These are phyloP conservation scores for Agrochola lychnidis DNA, from an alignment of 2,888 invertebrate species.

Conservation along the genomic window DNA sequence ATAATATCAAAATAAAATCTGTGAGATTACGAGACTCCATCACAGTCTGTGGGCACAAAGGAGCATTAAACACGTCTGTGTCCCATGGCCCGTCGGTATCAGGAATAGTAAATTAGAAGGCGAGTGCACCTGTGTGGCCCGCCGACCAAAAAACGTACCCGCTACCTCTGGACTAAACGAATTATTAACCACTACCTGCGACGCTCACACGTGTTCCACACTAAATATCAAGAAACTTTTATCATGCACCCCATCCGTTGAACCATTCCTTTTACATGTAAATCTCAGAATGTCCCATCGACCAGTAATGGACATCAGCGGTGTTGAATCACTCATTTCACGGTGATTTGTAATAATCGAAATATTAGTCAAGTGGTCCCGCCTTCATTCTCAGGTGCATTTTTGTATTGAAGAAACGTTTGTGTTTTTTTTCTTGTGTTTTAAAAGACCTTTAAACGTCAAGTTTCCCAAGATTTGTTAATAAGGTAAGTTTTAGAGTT, in stretches of 20 bases:
- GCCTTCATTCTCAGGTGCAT: conserved; percentile 91
- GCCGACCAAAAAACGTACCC: conserved; percentile 85
- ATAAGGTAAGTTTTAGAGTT: conserved; percentile 78
- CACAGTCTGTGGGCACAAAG: conserved; percentile 79
- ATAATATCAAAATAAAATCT: conserved; percentile 71
- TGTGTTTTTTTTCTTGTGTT: conserved; percentile 87
- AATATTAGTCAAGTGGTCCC: conserved; percentile 89
- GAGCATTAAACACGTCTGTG: conserved; percentile 79
- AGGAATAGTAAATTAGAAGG: conserved; percentile 88
- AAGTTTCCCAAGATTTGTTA: conserved; percentile 87
- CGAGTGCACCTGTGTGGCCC: conserved; percentile 89
- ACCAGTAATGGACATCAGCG: conserved; percentile 67
- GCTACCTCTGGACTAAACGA: conserved; percentile 89
- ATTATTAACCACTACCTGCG: conserved; percentile 89
- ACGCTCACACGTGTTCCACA: conserved; percentile 75
- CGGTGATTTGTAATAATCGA: conserved; percentile 86
- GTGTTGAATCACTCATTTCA: conserved; percentile 62
- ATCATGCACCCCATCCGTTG: conserved; percentile 68
- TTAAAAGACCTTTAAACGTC: conserved; percentile 85
- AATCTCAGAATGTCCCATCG: background rate
- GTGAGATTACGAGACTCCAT: conserved; percentile 66
- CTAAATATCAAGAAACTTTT: conserved; percentile 41
- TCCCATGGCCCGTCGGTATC: conserved; percentile 80
- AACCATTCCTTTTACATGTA: conserved; percentile 41
- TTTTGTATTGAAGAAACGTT: conserved; percentile 89